Conservation (phyloP, 2,113 vertebrate genomes). For the pig (Sus scrofa) region T2T-Sscrofa CM000817.6:44129001-44129500, state of each 20-base stretch:
- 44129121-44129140: slow-evolving; percentile 77
- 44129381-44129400: background rate
- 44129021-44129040: slow-evolving; percentile 87
- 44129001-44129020: slow-evolving; percentile 83
- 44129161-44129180: slow-evolving; percentile 71
- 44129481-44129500: background rate
- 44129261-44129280: slow-evolving; percentile 81
- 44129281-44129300: slow-evolving; percentile 68
- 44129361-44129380: accelerated
- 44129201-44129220: slow-evolving; percentile 81
- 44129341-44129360: background rate
- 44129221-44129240: slow-evolving; percentile 80
- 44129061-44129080: slow-evolving; percentile 81
- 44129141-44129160: slow-evolving; percentile 81
- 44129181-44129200: slow-evolving; percentile 83
- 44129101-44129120: slow-evolving; percentile 70
- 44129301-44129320: slow-evolving; percentile 62
- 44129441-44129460: background rate
- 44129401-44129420: background rate
- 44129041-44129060: slow-evolving; percentile 84
- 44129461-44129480: background rate
- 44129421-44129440: background rate
- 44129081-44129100: slow-evolving; percentile 71
- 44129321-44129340: slow-evolving; percentile 64
- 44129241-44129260: slow-evolving; percentile 80